phyloP scores from a whole-genome alignment of 2,888 invertebrate genomes.

The Agrenia bidenticulata region DNA sequence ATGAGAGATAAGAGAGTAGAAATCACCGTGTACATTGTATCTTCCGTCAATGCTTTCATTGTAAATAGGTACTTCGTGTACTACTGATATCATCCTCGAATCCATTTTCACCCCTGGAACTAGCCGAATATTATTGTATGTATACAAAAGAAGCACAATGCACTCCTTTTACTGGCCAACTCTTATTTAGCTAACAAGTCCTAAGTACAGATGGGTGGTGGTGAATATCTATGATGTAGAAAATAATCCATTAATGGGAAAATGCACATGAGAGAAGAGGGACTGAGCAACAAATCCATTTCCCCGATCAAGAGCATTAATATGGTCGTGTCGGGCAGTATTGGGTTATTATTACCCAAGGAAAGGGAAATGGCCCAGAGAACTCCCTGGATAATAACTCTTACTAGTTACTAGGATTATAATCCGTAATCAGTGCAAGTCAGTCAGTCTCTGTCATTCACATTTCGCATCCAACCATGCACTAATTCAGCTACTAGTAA shows the following conservation, averaged over 20 bases:
- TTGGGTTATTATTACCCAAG: too few species aligned
- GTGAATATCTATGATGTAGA: slow-evolving; percentile 11
- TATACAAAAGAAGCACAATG: too few species aligned
- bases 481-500: slow-evolving; percentile 23
- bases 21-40: too few species aligned
- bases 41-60: too few species aligned
- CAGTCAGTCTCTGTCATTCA: slow-evolving; percentile 39
- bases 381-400: slow-evolving; percentile 23
- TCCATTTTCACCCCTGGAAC: too few species aligned
- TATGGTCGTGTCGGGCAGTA: neutral
- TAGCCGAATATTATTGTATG: too few species aligned
- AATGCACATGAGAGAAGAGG: neutral
- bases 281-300: neutral
- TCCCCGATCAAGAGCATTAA: slow-evolving; percentile 14
- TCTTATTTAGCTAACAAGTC: too few species aligned
- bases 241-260: slow-evolving; percentile 15
- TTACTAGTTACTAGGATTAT: slow-evolving; percentile 17
- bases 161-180: too few species aligned
- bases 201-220: neutral
- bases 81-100: too few species aligned
- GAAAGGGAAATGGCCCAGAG: slow-evolving; percentile 19
- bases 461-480: slow-evolving; percentile 38
- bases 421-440: slow-evolving; percentile 39
- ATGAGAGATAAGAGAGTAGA: too few species aligned
- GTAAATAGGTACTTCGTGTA: too few species aligned